Evolutionary conservation across 2,113 vertebrate species (phyloP), one percentile per base, ranked within the genome.

Genomic region (Scomber colias): DNA sequence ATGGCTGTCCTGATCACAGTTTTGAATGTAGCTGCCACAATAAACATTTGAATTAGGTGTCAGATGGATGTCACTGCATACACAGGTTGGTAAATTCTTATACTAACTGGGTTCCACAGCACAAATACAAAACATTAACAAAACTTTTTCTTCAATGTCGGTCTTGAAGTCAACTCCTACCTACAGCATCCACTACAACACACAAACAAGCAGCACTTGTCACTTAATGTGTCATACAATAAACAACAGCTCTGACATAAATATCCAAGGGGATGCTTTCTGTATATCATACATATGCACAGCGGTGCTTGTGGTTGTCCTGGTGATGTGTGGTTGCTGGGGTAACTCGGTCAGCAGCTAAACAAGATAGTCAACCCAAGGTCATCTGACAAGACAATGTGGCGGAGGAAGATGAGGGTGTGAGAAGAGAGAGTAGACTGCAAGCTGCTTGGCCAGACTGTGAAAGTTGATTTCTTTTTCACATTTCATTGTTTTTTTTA

Each of bases 321-420:
- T 46, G 66, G 81, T 77, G 75, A 82, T 75, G 66, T 14, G 67
- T 67, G 55, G 87, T 86, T 89, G 85, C 83, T 77, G 61, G 9
- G 83, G 76, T 54, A 81, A 87, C 85, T 67, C 19, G 3, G 71
- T 70, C 62, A 40, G 40, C 17, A 70, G 76, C 48, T 65, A 12
- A 74, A 76, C 54, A 31, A 75, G 53, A 67, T 7, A n/a, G 61
- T n/a, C 3, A 13, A 77, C 48, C 53, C 31, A 21, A 84, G 73
- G 73, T 84, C 75, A 81, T 0, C n/a, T 0, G 15, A 71, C 71
- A 74, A 61, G 59, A 68, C 2, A 4, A 27, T 27, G 24, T 16
- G 51, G 16, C 9, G 63, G 45, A 51, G 67, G 80, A 79, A 54
- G 62, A 55, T 10, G 21, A 65, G 30, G 49, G 31, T 11, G 69